These are phyloP conservation scores for Enteromius thamalakanensis DNA, from an alignment of 2,797 vertebrate genomes.

Conservation along the genomic window DNA sequence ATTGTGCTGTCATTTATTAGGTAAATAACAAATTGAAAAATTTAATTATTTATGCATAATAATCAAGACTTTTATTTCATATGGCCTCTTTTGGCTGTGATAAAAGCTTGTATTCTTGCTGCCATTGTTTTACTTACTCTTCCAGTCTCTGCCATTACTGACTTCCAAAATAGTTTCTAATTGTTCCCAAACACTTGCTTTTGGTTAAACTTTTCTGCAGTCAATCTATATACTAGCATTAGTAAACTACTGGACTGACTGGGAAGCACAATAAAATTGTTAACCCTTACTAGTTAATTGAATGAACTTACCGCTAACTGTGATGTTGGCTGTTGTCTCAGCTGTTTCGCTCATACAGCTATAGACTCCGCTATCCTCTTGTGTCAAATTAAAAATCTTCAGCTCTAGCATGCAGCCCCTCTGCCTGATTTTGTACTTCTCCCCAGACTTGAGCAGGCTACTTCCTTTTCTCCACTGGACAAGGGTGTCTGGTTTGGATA, in stretches of 20 bases:
- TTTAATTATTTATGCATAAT: neutral
- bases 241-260: neutral
- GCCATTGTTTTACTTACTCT: neutral
- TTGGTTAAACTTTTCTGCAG: neutral
- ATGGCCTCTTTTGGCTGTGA: neutral
- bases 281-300: neutral
- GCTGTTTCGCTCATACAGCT: conserved; percentile 81
- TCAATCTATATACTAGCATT: neutral
- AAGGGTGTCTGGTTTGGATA: conserved; percentile 71
- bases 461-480: conserved; percentile 77
- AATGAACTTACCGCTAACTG: conserved; percentile 78
- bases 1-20: neutral
- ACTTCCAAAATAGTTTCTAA: neutral
- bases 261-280: conserved; percentile 7
- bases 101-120: neutral
- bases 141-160: neutral
- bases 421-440: conserved; percentile 82
- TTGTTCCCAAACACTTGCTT: neutral
- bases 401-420: conserved; percentile 76
- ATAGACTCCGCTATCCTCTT: conserved; percentile 81
- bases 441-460: conserved; percentile 67
- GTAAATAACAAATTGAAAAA: neutral
- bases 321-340: conserved; percentile 80
- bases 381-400: conserved; percentile 74
- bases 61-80: neutral